Evolutionary conservation across 2,888 invertebrate genomes (phyloP), one percentile per base, ranked within the genome.

Genomic region (Odontothrips loti): DNA sequence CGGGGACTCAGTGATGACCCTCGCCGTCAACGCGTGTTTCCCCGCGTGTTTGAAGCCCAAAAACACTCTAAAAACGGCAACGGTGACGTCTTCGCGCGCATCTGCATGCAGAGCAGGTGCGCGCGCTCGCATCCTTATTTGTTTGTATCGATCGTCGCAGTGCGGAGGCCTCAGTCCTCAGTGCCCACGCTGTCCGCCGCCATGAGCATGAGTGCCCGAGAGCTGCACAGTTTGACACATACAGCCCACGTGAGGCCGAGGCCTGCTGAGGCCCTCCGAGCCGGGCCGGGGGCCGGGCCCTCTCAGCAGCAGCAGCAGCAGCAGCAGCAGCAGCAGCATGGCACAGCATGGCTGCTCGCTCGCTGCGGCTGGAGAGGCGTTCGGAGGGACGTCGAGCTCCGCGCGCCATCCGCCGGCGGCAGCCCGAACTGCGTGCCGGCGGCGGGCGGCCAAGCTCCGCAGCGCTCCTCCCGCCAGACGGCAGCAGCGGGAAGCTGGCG

Each of bases 201-300:
- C 48, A 9, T 15, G 15, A 48, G 9, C 48, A 9, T 51, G 51
- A 15, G 51, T 51, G 34, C 34, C 34, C 34, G 34, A 2, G 58
- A 2, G 58, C 58, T 1, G 58, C 58, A 58, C 51, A 51, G 51
- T 75, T 75, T 75, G 68, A 75, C 68, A 75, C 23, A 75, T 75
- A 75, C 68, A 75, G 68, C 68, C 68, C 68, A 75, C 68, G 68
- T 75, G 68, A 75, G 68, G 6, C 68, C 68, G 68, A 23, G 68
- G 20, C 68, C n/a, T 68, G 68, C 20, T n/a, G n/a, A 11, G n/a
- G 12, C 68, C 11, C 27, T 27, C 23, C 68, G 9, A 0, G n/a
- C 23, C 23, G 23, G 9, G 11, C 23, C 68, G 20, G 20, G n/a
- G 20, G 17, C 63, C 63, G 10, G 1, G 15, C 51, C 51, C 51